Evolutionary conservation across 1,140 invertebrate genomes (phyloP).

Genomic region (Probaryconus sp.): DNA sequence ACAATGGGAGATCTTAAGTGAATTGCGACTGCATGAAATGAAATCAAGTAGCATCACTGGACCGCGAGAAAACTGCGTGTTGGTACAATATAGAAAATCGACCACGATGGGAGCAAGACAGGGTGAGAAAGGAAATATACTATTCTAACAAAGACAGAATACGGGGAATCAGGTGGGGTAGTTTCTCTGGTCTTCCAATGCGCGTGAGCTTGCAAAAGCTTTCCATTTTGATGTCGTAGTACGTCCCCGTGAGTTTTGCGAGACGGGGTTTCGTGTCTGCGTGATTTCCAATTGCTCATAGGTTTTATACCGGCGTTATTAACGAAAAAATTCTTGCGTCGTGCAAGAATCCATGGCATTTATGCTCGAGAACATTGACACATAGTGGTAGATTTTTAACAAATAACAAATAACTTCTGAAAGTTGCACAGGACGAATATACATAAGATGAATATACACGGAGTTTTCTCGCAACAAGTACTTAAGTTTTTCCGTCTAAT

Average conservation of each 20-base stretch:
- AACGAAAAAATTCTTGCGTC: no score
- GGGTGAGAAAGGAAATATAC: background rate
- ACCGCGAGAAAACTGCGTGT: conserved; percentile 45
- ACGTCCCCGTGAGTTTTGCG: conserved; percentile 43
- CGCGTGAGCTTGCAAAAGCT: conserved; percentile 47
- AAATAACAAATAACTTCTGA: background rate
- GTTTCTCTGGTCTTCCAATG: conserved; percentile 47
- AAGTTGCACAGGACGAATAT: no score
- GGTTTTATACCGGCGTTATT: conserved; percentile 19
- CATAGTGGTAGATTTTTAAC: no score
- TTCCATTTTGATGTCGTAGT: conserved; percentile 50
- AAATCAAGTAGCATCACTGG: conserved; percentile 47
- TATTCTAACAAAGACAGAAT: background rate
- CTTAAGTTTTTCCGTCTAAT: background rate
- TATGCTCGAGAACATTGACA: no score
- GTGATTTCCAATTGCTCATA: conserved; percentile 6
- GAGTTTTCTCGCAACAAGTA: conserved; percentile 48
- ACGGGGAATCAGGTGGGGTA: conserved; percentile 15
- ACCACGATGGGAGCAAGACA: conserved; percentile 27
- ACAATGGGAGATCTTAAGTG: no score
- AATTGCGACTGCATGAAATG: conserved; percentile 44
- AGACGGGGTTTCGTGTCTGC: conserved; percentile 24
- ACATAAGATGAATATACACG: background rate
- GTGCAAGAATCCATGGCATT: background rate
- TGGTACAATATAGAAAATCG: conserved; percentile 47